phyloP scores from a whole-genome alignment of 2,113 vertebrate species.

The Vidua macroura region DNA sequence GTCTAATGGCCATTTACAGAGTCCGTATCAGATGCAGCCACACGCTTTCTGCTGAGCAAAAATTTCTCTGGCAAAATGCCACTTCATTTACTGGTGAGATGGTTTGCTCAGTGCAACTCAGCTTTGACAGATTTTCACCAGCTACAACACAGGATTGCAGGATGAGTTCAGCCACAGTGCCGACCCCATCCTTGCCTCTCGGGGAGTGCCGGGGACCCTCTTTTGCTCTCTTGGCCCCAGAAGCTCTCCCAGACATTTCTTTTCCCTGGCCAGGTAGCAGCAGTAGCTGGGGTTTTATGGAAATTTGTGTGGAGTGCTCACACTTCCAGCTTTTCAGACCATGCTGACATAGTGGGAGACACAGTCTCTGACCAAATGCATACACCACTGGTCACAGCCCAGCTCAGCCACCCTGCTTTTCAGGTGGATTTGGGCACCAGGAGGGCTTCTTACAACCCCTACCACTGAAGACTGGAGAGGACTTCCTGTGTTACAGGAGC shows the following conservation, averaged over 20 bases:
- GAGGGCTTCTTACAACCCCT: neutral
- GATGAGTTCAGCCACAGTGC: neutral
- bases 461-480: neutral
- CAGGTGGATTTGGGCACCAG: neutral
- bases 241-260: neutral
- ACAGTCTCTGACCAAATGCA: neutral
- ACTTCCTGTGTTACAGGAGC: neutral
- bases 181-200: accelerated
- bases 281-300: neutral
- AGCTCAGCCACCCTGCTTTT: neutral
- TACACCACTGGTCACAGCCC: neutral
- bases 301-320: neutral
- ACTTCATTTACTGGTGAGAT: neutral
- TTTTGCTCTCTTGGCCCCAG: neutral
- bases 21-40: neutral
- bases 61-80: conserved; percentile 30
- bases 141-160: neutral
- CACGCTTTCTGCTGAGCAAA: conserved; percentile 16
- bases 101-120: neutral
- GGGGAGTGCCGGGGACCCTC: neutral
- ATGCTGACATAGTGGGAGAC: neutral
- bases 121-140: neutral
- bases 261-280: neutral
- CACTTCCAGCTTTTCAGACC: neutral
- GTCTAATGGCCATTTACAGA: conserved; percentile 32